phyloP scores from a whole-genome alignment of 2,797 vertebrate species.

The Phylloscopus collybita region DNA sequence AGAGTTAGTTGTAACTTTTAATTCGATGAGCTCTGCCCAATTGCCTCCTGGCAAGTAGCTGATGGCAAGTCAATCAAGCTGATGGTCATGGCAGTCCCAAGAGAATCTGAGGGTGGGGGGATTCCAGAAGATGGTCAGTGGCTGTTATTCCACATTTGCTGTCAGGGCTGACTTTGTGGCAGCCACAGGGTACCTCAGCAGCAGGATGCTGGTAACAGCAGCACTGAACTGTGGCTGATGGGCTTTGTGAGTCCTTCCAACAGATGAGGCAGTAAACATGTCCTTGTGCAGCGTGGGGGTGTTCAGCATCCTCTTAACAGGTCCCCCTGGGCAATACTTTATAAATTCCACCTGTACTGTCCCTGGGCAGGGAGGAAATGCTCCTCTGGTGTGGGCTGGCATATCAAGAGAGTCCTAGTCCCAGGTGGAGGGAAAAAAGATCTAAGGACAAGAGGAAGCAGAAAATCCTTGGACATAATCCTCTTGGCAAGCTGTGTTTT shows the following conservation, averaged over 20 bases:
- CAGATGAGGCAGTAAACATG: rapidly evolving
- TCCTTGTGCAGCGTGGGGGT: not conserved
- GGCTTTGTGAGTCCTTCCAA: not conserved
- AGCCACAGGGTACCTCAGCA: not conserved
- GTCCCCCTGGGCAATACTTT: not conserved
- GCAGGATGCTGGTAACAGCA: not conserved
- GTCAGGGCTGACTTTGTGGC: not conserved
- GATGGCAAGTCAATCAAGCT: not conserved
- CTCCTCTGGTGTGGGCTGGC: not conserved
- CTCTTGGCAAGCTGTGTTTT: not conserved
- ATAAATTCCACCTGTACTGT: not conserved
- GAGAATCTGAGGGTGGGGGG: not conserved
- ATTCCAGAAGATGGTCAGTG: not conserved
- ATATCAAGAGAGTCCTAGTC: not conserved
- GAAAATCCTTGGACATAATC: not conserved
- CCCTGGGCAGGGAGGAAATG: not conserved
- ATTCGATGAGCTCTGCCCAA: not conserved
- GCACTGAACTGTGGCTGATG: not conserved
- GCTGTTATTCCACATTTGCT: not conserved
- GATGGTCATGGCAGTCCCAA: not conserved
- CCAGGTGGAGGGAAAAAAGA: not conserved
- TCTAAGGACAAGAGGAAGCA: not conserved
- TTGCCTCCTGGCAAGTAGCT: not conserved
- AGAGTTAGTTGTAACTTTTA: not conserved
- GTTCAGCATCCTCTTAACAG: not conserved